Base-by-base conservation (phyloP, 2,113 vertebrate species). In the Vanacampus margaritifer region DNA sequence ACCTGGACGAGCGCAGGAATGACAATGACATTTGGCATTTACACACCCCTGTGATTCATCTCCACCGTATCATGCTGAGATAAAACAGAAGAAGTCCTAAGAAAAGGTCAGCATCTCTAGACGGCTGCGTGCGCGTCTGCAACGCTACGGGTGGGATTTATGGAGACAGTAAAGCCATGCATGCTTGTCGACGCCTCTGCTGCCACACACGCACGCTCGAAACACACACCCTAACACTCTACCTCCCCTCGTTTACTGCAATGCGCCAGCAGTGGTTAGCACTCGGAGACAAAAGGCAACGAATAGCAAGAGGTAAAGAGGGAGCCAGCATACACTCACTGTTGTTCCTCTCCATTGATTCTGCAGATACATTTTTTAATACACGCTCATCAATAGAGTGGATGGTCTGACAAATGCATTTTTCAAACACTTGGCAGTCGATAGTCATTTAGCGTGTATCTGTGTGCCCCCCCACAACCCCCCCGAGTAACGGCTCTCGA, bases 361-460 rank as follows among this genome's bases (percentile, higher is more conserved):
- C 66, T 68, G 64, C 80, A 69, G 81, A 86, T 86, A 82, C 79
- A 89, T 83, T 87, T 86, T 86, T 86, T 84, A 88, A 86, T 86
- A 82, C 79, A 73, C 64, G 73, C 80, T 89, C 88, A 85, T 89
- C 86, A 89, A 90, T 87, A 87, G 86, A 82, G 76, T 77, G 74
- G 79, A 79, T 83, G 79, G 79, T 84, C 80, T 84, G 87, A 87
- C 88, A 83, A 88, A 90, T 84, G 79, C 81, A 86, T 91, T 89
- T 90, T 89, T 90, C 87, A 88, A 88, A 89, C 83, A 86, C 82
- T 81, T 76, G 78, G 75, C 68, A 83, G 85, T 89, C 89, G 84
- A 91, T 89, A 90, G 86, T 90, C 81, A 90, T 89, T 90, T 86
- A 81, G 84, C 82, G 74, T 84, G 84, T 71, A 79, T 86, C 83